Evolutionary conservation across 2,888 invertebrate genomes (phyloP), one percentile per base, ranked within the genome.

Genomic region (Hecatera dysodea): DNA sequence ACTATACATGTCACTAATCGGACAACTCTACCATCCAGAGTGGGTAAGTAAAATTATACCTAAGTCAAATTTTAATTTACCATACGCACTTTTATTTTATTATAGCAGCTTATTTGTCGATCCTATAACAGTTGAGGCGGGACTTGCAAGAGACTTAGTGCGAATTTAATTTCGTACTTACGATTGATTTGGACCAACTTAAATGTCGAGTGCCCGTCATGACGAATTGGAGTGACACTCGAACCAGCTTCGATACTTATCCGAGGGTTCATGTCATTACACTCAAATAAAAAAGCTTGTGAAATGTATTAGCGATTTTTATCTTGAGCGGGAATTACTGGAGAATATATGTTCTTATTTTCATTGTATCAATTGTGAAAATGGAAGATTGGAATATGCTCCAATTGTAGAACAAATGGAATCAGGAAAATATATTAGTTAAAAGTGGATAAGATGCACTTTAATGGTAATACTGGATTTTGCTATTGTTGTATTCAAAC

Each of bases 111-210:
- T 7, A 6, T 29, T 6, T 4, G n/a, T 53, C 53, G 15, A 65
- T 52, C 53, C 42, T 65, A 46, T 72, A 72, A 50, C 39, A 50
- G 57, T 42, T 46, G 44, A 52, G 39, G 55, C 76, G 50, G 39
- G 50, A 53, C 1, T 53, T 39, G 39, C 42, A 6, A 63, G 72
- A n/a, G 71, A 55, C 71, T 78, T 72, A 71, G 69, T 72, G 67
- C 57, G 72, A 72, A 80, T 82, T 82, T 75, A 80, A 82, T 78
- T 72, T 82, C 63, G 69, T 81, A 70, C 72, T 79, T 71, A 72
- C 61, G 62, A 81, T 82, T 83, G 76, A 83, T 83, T 83, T 80
- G 64, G 63, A 75, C 66, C 55, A 74, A 78, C 82, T 83, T 75
- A 78, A 78, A 75, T 62, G 68, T 75, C 73, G 63, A 83, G 80